These are phyloP conservation scores for Protonibea diacanthus DNA, from an alignment of 2,797 vertebrate species.

Conservation along the genomic window DNA sequence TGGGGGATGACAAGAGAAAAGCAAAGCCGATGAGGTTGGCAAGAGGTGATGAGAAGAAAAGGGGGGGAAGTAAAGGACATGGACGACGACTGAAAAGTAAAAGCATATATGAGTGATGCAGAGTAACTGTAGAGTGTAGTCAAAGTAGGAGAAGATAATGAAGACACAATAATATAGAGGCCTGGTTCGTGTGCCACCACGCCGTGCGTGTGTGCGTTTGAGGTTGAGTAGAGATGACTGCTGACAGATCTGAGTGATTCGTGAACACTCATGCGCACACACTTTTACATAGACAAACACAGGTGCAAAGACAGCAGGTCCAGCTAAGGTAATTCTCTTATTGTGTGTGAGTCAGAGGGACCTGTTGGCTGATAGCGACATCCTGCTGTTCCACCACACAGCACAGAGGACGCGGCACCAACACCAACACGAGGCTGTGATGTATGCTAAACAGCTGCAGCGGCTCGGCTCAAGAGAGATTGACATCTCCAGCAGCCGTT, in stretches of 20 bases:
- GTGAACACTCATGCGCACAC: slow-evolving; percentile 26
- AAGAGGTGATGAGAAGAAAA: slow-evolving; percentile 69
- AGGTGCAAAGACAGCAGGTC: slow-evolving; percentile 54
- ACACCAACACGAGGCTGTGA: slow-evolving; percentile 49
- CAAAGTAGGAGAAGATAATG: slow-evolving; percentile 19
- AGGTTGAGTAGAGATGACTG: slow-evolving; percentile 54
- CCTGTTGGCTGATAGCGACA: slow-evolving; percentile 66
- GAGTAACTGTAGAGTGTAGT: slow-evolving; percentile 1
- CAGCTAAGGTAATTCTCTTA: slow-evolving; percentile 38
- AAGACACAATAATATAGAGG: slow-evolving; percentile 36
- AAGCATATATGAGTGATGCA: slow-evolving; percentile 45
- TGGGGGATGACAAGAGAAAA: slow-evolving; percentile 53
- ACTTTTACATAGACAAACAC: slow-evolving; percentile 32
- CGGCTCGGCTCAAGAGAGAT: slow-evolving; percentile 59
- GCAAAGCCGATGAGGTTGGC: slow-evolving; percentile 63
- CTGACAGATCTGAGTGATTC: slow-evolving; percentile 55
- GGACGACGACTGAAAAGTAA: slow-evolving; percentile 42
- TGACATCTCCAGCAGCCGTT: slow-evolving; percentile 72
- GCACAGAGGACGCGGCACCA: slow-evolving; percentile 40
- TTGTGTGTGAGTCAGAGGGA: slow-evolving; percentile 45
- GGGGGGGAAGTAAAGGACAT: slow-evolving; percentile 48
- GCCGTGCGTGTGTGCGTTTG: slow-evolving; percentile 15
- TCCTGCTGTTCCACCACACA: slow-evolving; percentile 50
- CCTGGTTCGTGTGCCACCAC: slow-evolving; percentile 10
- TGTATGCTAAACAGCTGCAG: slow-evolving; percentile 74